Conservation (phyloP, 2,113 vertebrate species). For the Pluvianellus socialis region DNA sequence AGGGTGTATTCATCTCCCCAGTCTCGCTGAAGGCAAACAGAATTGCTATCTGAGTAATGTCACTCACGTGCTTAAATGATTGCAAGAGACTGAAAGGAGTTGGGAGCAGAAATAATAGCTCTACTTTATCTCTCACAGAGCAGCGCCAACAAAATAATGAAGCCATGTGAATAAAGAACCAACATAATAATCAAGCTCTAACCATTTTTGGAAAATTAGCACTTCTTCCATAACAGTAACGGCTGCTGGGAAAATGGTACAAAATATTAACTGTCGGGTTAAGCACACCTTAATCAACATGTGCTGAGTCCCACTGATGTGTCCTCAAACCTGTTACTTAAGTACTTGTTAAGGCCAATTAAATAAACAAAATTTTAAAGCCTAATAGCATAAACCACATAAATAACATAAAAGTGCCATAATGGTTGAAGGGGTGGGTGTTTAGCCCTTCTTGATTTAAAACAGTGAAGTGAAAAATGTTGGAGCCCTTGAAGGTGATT, state of each 20-base stretch:
- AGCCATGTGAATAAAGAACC: constrained; percentile 41
- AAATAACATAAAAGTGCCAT: constrained; percentile 59
- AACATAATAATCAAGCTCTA: constrained; percentile 42
- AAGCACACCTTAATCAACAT: constrained; percentile 65
- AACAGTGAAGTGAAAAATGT: constrained; percentile 64
- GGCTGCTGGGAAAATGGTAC: constrained; percentile 47
- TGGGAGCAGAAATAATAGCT: constrained; percentile 52
- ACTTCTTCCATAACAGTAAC: constrained; percentile 25
- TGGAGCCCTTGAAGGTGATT: constrained; percentile 74
- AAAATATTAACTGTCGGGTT: constrained; percentile 54
- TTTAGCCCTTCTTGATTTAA: constrained; percentile 75
- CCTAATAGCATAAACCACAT: constrained; percentile 50
- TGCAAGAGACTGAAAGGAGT: constrained; percentile 36
- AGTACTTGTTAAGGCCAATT: constrained; percentile 68
- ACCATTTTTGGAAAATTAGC: constrained; percentile 50
- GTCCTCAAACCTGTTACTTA: constrained; percentile 50
- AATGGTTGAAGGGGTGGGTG: constrained; percentile 64
- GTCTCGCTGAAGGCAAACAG: not conserved
- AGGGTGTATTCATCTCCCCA: not conserved
- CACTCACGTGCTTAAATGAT: constrained; percentile 2
- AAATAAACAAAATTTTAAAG: constrained; percentile 73
- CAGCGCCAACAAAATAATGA: constrained; percentile 36
- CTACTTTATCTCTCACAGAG: constrained; percentile 39
- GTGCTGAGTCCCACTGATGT: constrained; percentile 34
- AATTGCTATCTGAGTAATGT: constrained; percentile 29